Percentiles rank a stretch among this genome's conserved stretches.
Evolutionary conservation across 2,888 invertebrate genomes (phyloP).

Genomic region (Xylota segnis): DNA sequence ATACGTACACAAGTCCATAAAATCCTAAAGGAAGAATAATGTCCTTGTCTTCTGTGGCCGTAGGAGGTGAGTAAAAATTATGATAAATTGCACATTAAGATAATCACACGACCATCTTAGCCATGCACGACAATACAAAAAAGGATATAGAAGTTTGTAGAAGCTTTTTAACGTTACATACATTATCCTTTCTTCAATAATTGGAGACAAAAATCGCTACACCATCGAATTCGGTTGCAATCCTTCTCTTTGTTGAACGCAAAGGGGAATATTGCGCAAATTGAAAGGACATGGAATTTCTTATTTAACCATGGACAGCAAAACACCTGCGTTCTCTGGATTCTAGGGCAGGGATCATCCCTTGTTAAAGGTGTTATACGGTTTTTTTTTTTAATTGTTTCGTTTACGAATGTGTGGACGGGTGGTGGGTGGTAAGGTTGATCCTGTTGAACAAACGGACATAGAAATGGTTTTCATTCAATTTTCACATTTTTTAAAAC

Average conservation of each 20-base stretch:
- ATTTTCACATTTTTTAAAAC: slow-evolving; percentile 62
- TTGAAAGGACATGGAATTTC: slow-evolving; percentile 26
- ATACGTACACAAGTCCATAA: slow-evolving; percentile 3
- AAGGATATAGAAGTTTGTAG: neutral
- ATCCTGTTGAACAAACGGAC: neutral
- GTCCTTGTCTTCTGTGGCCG: slow-evolving; percentile 29
- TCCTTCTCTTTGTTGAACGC: slow-evolving; percentile 18
- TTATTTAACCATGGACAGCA: slow-evolving; percentile 32
- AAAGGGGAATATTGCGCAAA: slow-evolving; percentile 23
- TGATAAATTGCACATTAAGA: slow-evolving; percentile 67
- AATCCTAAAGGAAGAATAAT: slow-evolving; percentile 56
- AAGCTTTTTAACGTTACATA: neutral
- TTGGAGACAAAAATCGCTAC: slow-evolving; percentile 8
- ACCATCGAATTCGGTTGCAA: slow-evolving; percentile 38
- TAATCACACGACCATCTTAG: slow-evolving; percentile 43
- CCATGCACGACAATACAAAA: neutral
- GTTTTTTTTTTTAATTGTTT: slow-evolving; percentile 39
- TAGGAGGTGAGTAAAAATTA: slow-evolving; percentile 32
- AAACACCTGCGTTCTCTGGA: slow-evolving; percentile 59
- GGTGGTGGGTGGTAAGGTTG: neutral
- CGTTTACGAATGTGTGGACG: slow-evolving; percentile 15
- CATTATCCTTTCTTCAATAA: slow-evolving; percentile 15
- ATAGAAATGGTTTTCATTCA: slow-evolving; percentile 10
- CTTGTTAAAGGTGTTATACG: slow-evolving; percentile 17
- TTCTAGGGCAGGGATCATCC: slow-evolving; percentile 45